phyloP scores from a whole-genome alignment of 2,113 vertebrate species.

The Scolopax mira region DNA sequence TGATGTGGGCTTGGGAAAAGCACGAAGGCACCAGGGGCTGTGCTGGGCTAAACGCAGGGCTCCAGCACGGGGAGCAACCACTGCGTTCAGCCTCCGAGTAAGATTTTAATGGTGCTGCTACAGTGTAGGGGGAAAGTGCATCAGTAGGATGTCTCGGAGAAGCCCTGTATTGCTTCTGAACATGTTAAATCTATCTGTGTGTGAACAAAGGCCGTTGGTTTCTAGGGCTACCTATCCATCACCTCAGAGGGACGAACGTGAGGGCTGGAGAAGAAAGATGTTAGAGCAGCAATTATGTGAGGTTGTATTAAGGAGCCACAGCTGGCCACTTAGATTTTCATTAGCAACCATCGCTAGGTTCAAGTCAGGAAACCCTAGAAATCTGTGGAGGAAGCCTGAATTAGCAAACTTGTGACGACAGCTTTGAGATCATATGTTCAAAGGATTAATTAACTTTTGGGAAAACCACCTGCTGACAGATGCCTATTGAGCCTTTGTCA shows the following conservation, averaged over 20 bases:
- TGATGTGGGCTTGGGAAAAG: not conserved
- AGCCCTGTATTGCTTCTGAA: not conserved
- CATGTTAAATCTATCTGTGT: not conserved
- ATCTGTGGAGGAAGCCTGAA: not conserved
- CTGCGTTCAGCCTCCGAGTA: not conserved
- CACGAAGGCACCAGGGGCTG: rapidly evolving
- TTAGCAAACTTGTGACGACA: not conserved
- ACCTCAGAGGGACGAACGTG: not conserved
- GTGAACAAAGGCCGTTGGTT: not conserved
- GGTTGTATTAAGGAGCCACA: slow-evolving; percentile 38
- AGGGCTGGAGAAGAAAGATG: not conserved
- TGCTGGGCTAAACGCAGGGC: not conserved
- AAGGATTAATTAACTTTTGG: slow-evolving; percentile 14
- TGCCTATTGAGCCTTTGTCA: not conserved
- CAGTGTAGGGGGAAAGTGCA: not conserved
- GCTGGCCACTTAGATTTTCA: slow-evolving; percentile 48
- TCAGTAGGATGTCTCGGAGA: not conserved
- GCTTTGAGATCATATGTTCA: slow-evolving; percentile 6
- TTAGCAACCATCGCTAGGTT: not conserved
- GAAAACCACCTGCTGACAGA: not conserved
- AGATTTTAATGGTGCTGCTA: not conserved
- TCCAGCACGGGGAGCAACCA: not conserved
- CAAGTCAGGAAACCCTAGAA: not conserved
- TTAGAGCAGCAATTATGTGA: not conserved
- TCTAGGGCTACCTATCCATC: slow-evolving; percentile 5